These are phyloP conservation scores for Sepiola atlantica DNA, from an alignment of 2,888 invertebrate genomes.

Conservation along the genomic window DNA sequence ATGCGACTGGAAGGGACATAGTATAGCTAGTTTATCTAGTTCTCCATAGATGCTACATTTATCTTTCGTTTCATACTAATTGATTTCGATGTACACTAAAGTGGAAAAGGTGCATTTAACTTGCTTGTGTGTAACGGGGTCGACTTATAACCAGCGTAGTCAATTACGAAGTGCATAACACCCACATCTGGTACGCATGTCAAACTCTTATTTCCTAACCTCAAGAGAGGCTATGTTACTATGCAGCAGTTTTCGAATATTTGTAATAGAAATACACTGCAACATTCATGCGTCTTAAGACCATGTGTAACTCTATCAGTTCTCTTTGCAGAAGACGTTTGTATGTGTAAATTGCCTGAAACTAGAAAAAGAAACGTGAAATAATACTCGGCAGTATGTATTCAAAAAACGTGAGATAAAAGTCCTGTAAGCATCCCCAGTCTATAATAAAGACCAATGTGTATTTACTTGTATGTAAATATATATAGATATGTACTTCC, in stretches of 20 bases:
- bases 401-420: neutral
- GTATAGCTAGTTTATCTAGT: neutral
- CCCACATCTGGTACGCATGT: neutral
- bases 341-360: neutral
- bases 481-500: too few species aligned
- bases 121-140: neutral
- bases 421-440: neutral
- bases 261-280: neutral
- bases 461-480: too few species aligned
- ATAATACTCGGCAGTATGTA: neutral
- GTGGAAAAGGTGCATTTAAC: neutral
- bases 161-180: neutral
- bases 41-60: neutral
- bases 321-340: neutral
- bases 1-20: too few species aligned
- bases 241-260: neutral
- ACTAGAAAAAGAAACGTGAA: too few species aligned
- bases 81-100: neutral
- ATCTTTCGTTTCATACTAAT: neutral
- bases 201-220: neutral
- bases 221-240: neutral
- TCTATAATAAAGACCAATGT: neutral
- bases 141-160: neutral
- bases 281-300: neutral
- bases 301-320: neutral